A percentile compares a stretch with the other conserved stretches of the same genome.
These are phyloP conservation scores for Vipera ursinii DNA, from an alignment of 2,797 vertebrate genomes.

Conservation along the genomic window DNA sequence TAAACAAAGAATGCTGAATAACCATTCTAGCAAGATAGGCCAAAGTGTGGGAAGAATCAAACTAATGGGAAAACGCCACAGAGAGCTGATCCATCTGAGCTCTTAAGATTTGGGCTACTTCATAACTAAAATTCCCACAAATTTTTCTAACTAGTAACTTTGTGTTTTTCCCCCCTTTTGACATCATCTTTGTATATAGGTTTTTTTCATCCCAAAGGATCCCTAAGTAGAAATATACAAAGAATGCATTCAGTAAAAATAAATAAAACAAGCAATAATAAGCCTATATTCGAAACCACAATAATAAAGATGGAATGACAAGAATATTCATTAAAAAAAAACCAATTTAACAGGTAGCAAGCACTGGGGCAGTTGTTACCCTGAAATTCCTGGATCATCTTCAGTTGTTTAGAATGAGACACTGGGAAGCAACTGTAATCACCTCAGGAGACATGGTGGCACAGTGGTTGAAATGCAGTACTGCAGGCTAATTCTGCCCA, in stretches of 20 bases:
- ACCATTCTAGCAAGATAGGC: neutral
- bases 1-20: neutral
- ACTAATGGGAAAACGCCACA: neutral
- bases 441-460: neutral
- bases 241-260: neutral
- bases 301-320: neutral
- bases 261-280: neutral
- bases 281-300: neutral
- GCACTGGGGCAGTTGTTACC: neutral
- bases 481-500: neutral
- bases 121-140: neutral
- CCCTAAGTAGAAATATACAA: neutral
- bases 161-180: neutral
- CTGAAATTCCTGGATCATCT: neutral
- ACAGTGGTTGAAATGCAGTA: neutral
- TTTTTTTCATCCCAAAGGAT: neutral
- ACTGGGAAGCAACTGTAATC: neutral
- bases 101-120: neutral
- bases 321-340: neutral
- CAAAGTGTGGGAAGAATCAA: neutral
- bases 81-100: neutral
- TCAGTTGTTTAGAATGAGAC: neutral
- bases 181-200: neutral
- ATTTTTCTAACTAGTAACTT: neutral
- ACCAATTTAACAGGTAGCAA: neutral